Evolutionary conservation across 2,797 vertebrate genomes (phyloP), one percentile per base, ranked within the genome.

Genomic region (Rallus crepitans): DNA sequence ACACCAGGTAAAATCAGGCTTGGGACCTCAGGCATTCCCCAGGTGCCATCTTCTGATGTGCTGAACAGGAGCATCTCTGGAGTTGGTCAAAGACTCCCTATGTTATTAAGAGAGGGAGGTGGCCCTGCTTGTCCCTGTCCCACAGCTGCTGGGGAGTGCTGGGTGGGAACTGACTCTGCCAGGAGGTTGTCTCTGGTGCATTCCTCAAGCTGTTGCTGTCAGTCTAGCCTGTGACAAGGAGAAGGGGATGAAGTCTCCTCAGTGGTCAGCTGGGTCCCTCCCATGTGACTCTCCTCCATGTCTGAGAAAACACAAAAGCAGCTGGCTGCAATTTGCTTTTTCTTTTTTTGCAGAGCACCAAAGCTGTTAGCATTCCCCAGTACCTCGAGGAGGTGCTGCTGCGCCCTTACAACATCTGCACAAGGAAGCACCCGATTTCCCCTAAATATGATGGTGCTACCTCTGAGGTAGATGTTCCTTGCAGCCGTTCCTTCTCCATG

Each of bases 121-220:
- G 3, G 8, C 23, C 64, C 9, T 39, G 55, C 48, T 45, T 48
- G 14, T 55, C 40, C 18, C 85, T 72, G 21, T 70, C 42, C 61
- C 23, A 16, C 30, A 37, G 57, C 21, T 63, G 15, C 37, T 64
- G 57, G 25, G 33, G 39, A 68, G 24, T 15, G 48, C 35, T 37
- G 21, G 11, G 23, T 37, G 45, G 14, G 30, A 85, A n/a, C 21
- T 45, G 57, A 33, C 11, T 13, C 30, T 56, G 35, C 7, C 0
- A 0, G 27, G 13, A 30, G 7, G 2, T 1, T 47, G 20, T 52
- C 15, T 18, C 27, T 39, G 25, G 5, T 33, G 31, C 25, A 28
- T 48, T 28, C 30, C 40, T 89, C 7, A 1, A 19, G 50, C 45
- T 64, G 50, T 9, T 1, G 2, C 0, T 2, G 65, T 37, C n/a